Evolutionary conservation across 2,797 vertebrate species (phyloP).

Genomic region (Pteronotus mesoamericanus): DNA sequence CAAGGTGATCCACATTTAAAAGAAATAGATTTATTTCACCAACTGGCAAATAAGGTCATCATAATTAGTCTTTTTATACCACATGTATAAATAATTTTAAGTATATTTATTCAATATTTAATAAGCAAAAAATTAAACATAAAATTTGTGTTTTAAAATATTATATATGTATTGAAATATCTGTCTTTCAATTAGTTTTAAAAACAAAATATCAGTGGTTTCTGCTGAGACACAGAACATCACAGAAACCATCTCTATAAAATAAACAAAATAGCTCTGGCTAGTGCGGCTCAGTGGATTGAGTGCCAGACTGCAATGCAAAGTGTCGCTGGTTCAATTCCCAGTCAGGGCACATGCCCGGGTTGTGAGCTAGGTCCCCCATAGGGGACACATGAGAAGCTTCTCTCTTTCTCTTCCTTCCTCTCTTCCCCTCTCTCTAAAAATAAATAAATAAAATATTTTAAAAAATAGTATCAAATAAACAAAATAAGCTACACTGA

Average conservation of each 20-base stretch:
- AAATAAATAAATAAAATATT: too few species aligned
- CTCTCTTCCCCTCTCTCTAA: too few species aligned
- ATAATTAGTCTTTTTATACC: constrained; percentile 72
- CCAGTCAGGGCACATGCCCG: too few species aligned
- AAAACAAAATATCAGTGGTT: not conserved
- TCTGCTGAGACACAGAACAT: not conserved
- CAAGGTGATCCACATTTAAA: constrained; percentile 89
- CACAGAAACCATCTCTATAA: not conserved
- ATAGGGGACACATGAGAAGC: too few species aligned
- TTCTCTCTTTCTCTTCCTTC: too few species aligned
- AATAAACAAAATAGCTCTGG: not conserved
- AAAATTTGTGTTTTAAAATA: not conserved
- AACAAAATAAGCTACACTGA: not conserved
- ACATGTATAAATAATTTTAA: constrained; percentile 47
- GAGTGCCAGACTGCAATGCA: too few species aligned
- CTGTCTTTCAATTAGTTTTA: not conserved
- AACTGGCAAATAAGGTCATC: constrained; percentile 79
- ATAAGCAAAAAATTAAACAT: not conserved
- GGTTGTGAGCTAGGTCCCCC: too few species aligned
- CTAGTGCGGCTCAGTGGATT: too few species aligned
- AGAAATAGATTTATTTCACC: constrained; percentile 84
- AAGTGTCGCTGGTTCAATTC: too few species aligned
- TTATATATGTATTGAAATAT: not conserved
- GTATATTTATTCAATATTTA: constrained; percentile 72
- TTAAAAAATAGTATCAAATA: too few species aligned